Evolutionary conservation across 2,113 vertebrate genomes (phyloP), one percentile per base, ranked within the genome.

Genomic region (Carassius auratus): DNA sequence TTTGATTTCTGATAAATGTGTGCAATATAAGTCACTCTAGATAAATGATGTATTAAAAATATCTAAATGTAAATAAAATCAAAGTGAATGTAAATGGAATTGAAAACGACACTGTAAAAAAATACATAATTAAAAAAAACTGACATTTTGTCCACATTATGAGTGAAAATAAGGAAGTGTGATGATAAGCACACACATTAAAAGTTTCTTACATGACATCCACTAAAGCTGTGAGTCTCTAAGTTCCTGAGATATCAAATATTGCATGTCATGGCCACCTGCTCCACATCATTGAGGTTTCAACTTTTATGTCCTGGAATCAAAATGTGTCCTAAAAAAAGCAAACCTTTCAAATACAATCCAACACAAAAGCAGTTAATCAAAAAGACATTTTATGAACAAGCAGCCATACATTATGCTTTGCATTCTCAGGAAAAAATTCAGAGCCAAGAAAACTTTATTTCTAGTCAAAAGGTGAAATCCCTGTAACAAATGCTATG

Each of bases 291-390:
- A 36, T 62, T 62, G 82, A 88, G 83, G 77, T 64, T 33, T 13
- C 50, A 5, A 36, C 62, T 26, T 48, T 62, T 68, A 73, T 83
- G 86, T 88, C 79, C 80, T 86, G 36, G 75, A 85, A 52, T 81
- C 73, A 52, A 85, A 55, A 23, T 30, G 23, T 30, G 83, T 69
- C 38, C 86, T 14, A 50, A 86, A 90, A 88, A 89, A 92, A 91
- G 64, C 48, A 77, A 50, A 92, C 33, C 15, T 64, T 85, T 89
- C 69, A 30, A 85, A 76, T 74, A 85, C 48, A 74, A 45, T n/a
- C 21, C 59, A 66, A 69, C 75, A 81, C 55, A 45, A 57, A 21
- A 66, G 64, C 45, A 13, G 8, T 87, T 76, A 68, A 87, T 83
- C 75, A 85, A 61, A 26, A 69, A 64, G 48, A 87, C 64, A 83